Percentiles rank a stretch among this genome's conserved stretches.
phyloP scores from a whole-genome alignment of 2,888 invertebrate genomes.

The Gisinianus flammeolus region DNA sequence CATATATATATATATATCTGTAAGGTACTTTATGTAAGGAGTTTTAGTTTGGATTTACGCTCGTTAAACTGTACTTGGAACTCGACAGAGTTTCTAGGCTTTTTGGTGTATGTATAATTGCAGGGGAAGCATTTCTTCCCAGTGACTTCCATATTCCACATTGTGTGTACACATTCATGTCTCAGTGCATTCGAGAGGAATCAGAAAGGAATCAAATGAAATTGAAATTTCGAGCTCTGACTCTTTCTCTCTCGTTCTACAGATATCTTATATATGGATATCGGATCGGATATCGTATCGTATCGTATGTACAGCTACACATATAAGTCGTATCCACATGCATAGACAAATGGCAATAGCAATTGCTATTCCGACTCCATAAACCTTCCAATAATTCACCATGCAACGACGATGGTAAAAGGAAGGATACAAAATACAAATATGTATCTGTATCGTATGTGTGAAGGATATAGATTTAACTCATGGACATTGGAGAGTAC shows the following conservation, averaged over 20 bases:
- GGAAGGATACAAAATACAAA: too few species aligned
- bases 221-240: constrained; percentile 22
- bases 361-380: too few species aligned
- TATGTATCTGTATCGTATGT: too few species aligned
- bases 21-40: background rate
- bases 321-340: background rate
- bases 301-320: background rate
- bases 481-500: background rate
- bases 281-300: background rate
- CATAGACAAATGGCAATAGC: background rate
- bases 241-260: background rate
- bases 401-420: too few species aligned
- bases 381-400: too few species aligned
- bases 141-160: background rate
- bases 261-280: background rate
- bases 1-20: background rate
- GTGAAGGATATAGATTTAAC: too few species aligned
- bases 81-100: background rate
- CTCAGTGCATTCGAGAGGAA: constrained; percentile 21
- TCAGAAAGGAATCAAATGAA: constrained; percentile 26
- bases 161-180: too few species aligned
- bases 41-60: background rate
- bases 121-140: background rate
- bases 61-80: background rate
- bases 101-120: background rate